Base-by-base conservation (phyloP, 2,113 vertebrate species). In the Cyprinodon variegatus region DNA sequence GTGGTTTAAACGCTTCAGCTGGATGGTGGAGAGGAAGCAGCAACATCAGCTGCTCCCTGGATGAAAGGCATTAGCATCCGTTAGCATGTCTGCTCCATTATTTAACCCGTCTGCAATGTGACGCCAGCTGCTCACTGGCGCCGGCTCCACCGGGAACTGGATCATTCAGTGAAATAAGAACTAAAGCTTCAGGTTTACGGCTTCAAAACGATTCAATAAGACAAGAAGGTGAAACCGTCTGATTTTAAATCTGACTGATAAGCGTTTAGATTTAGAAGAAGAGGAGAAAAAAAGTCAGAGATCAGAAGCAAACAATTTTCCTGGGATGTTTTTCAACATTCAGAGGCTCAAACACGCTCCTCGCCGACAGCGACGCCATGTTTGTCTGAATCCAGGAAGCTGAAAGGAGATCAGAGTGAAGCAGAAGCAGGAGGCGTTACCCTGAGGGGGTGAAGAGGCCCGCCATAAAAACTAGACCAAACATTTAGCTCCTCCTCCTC, bases 101-200 rank as follows among this genome's bases (percentile, higher is more conserved):
- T 93, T 93, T 79, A 91, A 29, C 75, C 45, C 3, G n/a, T 66
- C 70, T 37, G 85, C 74, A 81, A 90, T 69, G 76, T 57, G 82
- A 89, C 72, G 89, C 71, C 71, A 10, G 20, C 53, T 5, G 40
- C 68, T 82, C 57, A 29, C 48, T 38, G 68, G 66, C 79, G 6
- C 83, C 67, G 81, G 61, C 22, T 29, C 29, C 29, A 29, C 29
- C 1, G 29, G 29, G 29, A 29, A 29, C 29, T 29, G 29, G 29
- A 29, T 29, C 29, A 53, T 53, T 2, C 48, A 53, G 13, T 53
- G 4, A 50, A 4, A 17, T 53, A 15, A 20, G 15, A 20, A 41
- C 9, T 41, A 41, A 6, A 41, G 41, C 41, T 41, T 41, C 41
- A 41, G 50, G 50, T 20, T n/a, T 17, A 8, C 5, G 4, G 9